These are phyloP conservation scores for Drosophila paulistorum DNA, from an alignment of 1,140 invertebrate species.

Conservation along the genomic window DNA sequence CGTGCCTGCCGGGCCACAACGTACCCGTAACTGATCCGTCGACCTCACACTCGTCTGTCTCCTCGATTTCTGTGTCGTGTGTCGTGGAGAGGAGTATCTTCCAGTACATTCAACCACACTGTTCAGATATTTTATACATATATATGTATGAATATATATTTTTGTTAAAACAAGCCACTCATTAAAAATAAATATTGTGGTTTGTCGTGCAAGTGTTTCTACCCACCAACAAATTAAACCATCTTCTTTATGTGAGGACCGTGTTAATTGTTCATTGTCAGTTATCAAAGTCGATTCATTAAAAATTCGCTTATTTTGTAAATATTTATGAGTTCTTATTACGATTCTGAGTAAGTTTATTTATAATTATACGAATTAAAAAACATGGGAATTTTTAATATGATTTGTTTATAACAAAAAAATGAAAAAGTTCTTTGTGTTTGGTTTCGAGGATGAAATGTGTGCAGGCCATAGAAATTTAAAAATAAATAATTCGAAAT, in stretches of 20 bases:
- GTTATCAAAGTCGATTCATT: conserved; percentile 30
- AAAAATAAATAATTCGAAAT: too few relatives aligned
- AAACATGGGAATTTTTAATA: conserved; percentile 5
- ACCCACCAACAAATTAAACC: conserved; percentile 29
- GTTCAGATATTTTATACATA: not conserved
- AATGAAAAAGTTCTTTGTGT: not conserved
- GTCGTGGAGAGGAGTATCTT: too few relatives aligned
- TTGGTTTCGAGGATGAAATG: not conserved
- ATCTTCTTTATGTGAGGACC: conserved; percentile 29
- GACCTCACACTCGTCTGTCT: not conserved
- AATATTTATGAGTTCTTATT: conserved; percentile 78
- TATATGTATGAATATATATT: conserved; percentile 1
- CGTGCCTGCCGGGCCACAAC: conserved; percentile 70
- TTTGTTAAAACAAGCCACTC: conserved; percentile 5
- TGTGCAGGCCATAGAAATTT: conserved; percentile 1
- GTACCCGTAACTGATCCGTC: conserved; percentile 52
- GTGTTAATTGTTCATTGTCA: conserved; percentile 44
- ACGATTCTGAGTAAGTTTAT: conserved; percentile 76
- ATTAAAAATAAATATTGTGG: conserved; percentile 17
- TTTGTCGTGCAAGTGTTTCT: conserved; percentile 38
- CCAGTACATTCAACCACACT: not conserved
- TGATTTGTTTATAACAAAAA: conserved; percentile 19
- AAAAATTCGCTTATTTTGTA: conserved; percentile 37
- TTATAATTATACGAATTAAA: conserved; percentile 39
- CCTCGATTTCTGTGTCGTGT: conserved; percentile 1